phyloP scores from a whole-genome alignment of 2,797 vertebrate species.

The Fistularia tabacaria region DNA sequence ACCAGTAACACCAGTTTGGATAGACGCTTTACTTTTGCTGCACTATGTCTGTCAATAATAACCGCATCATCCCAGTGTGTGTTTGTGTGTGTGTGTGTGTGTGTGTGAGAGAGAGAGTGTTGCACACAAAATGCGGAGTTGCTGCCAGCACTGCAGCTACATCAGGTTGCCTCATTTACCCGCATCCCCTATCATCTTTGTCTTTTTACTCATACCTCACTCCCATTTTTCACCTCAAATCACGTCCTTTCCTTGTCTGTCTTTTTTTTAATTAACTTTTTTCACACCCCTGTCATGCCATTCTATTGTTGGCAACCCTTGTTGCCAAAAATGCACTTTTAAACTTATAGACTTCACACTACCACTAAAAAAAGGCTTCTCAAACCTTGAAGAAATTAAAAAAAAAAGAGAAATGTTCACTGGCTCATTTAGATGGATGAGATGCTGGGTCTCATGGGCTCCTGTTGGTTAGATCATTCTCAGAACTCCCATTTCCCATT shows the following conservation, averaged over 20 bases:
- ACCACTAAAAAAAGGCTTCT: no score
- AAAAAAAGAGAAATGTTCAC: no score
- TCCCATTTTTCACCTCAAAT: neutral
- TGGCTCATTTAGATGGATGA: no score
- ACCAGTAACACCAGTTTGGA: constrained; percentile 8
- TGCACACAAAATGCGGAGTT: constrained; percentile 2
- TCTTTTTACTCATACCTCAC: neutral
- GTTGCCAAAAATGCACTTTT: no score
- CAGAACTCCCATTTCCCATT: no score
- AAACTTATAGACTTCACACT: no score
- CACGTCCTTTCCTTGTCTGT: neutral
- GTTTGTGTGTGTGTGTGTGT: constrained; percentile 14
- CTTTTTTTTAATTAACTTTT: no score
- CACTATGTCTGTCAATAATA: constrained; percentile 35
- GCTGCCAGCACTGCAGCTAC: constrained; percentile 31
- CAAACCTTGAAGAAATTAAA: no score
- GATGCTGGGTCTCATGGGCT: no score
- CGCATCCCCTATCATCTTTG: constrained; percentile 1
- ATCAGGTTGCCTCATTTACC: neutral
- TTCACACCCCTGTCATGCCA: neutral
- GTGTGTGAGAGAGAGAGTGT: constrained; percentile 13
- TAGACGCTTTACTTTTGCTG: constrained; percentile 27
- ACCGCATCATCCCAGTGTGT: constrained; percentile 30
- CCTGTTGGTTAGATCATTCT: no score
- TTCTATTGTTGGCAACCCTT: neutral